Percentiles rank a stretch among this genome's conserved stretches.
Evolutionary conservation across 2,797 vertebrate genomes (phyloP).

Genomic region (Enteromius argenteus): DNA sequence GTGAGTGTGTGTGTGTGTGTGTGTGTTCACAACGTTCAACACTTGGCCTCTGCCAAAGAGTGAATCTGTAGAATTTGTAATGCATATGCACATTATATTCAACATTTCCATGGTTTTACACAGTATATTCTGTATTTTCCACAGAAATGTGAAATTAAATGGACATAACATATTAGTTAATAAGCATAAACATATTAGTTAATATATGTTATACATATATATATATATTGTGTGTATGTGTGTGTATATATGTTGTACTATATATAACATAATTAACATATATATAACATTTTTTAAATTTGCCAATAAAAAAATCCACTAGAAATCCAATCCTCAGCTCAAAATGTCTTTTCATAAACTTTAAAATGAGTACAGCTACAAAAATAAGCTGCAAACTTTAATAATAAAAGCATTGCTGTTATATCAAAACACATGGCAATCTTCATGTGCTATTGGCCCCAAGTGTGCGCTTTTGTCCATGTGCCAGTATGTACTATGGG

Average conservation of each 20-base stretch:
- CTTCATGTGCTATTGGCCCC: constrained; percentile 17
- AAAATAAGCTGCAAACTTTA: constrained; percentile 15
- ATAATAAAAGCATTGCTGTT: constrained; percentile 20
- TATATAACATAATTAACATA: too few species aligned
- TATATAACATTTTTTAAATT: too few species aligned
- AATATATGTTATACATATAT: too few species aligned
- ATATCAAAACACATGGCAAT: constrained; percentile 13
- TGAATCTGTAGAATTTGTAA: background rate
- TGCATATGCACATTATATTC: background rate
- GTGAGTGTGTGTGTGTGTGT: too few species aligned
- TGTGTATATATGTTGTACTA: too few species aligned
- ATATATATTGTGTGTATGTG: too few species aligned
- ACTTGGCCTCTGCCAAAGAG: background rate
- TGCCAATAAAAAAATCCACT: background rate
- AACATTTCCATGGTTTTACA: background rate
- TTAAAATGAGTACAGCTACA: constrained; percentile 6
- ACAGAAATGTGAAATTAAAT: background rate
- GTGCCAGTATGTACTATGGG: constrained; percentile 32
- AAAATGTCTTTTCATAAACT: background rate
- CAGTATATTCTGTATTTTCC: background rate
- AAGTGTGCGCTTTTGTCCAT: constrained; percentile 17
- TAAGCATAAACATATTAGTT: too few species aligned
- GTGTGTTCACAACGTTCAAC: background rate
- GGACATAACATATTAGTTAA: background rate
- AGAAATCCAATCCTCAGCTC: background rate